phyloP scores from a whole-genome alignment of 2,888 invertebrate genomes.

The Serripes groenlandicus region DNA sequence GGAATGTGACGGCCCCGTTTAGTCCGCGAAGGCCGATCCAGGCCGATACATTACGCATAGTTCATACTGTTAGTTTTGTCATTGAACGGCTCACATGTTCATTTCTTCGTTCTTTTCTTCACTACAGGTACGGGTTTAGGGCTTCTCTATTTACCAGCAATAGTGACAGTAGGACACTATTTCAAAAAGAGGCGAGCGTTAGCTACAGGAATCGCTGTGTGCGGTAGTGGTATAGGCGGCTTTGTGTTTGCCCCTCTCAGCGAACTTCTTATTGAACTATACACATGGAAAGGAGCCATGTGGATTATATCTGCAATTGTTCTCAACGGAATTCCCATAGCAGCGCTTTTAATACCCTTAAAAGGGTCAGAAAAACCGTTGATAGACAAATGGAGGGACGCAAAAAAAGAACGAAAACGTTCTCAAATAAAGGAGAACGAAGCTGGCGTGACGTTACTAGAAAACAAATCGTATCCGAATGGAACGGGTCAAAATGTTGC shows the following conservation, averaged over 20 bases:
- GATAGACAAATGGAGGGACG: conserved; percentile 1
- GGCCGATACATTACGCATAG: no score
- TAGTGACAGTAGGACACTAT: conserved; percentile 98
- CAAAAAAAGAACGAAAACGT: not conserved
- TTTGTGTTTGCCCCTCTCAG: conserved; percentile 94
- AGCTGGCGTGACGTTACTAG: conserved; percentile 1
- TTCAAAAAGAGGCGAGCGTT: conserved; percentile 97
- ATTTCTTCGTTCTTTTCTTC: not conserved
- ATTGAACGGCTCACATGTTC: no score
- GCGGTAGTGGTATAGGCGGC: conserved; percentile 98
- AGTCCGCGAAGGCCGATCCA: no score
- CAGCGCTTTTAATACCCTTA: conserved; percentile 94
- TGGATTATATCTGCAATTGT: conserved; percentile 93
- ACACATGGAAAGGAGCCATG: conserved; percentile 93
- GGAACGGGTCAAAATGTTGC: conserved; percentile 12
- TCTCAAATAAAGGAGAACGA: not conserved
- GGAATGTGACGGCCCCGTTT: no score
- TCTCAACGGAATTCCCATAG: conserved; percentile 92
- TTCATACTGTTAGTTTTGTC: no score
- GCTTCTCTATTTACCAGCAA: conserved; percentile 97
- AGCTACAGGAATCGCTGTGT: conserved; percentile 97
- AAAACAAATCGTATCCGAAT: conserved; percentile 8
- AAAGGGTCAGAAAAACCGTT: conserved; percentile 25
- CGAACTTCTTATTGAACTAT: conserved; percentile 88
- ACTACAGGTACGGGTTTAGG: conserved; percentile 95